Conservation (phyloP, 37 sponge, comb jelly and placozoan species). For the Mnemiopsis leidyi region DNA sequence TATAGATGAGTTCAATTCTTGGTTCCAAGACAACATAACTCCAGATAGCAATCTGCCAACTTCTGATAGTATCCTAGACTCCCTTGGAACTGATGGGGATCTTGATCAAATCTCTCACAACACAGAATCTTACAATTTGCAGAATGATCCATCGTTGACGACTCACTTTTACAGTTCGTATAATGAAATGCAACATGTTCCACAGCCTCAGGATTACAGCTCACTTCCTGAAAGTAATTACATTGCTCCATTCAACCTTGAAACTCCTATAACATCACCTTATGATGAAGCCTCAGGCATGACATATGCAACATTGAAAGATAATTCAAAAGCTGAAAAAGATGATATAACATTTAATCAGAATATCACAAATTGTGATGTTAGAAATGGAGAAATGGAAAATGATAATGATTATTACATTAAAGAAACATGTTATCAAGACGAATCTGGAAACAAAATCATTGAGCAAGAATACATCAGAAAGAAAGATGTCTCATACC, state of each 20-base stretch:
- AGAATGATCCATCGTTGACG: background rate
- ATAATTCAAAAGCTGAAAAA: background rate
- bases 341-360: background rate
- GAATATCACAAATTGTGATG: background rate
- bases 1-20: slow-evolving; percentile 59
- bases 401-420: slow-evolving; percentile 18
- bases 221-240: background rate
- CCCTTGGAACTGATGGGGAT: background rate
- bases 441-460: slow-evolving; percentile 34
- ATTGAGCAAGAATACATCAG: slow-evolving; percentile 53
- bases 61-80: slow-evolving; percentile 39
- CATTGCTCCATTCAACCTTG: background rate
- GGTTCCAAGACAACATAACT: slow-evolving; percentile 40
- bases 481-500: background rate
- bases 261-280: background rate
- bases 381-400: background rate
- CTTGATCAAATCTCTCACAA: background rate
- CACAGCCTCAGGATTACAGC: background rate
- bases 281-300: background rate
- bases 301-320: background rate
- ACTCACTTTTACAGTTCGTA: background rate
- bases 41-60: background rate
- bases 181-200: background rate
- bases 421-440: slow-evolving; percentile 41
- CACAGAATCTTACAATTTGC: background rate